Base-by-base conservation (phyloP, 2,797 vertebrate genomes). In the Chiroxiphia lanceolata region DNA sequence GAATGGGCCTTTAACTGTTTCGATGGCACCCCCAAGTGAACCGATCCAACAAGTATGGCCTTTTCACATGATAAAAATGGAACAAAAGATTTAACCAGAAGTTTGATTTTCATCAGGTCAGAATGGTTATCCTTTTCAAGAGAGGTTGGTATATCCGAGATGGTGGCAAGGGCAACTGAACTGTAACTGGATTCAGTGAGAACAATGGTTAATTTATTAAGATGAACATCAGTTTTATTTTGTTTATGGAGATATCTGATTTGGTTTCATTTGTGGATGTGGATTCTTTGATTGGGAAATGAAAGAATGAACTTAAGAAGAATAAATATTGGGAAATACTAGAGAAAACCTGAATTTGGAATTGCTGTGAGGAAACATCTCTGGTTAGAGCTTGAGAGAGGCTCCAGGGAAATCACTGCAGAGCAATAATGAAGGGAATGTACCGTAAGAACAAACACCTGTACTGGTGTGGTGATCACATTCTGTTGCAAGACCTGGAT, bases 111-210 rank as follows among this genome's bases (percentile, higher is more conserved):
- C 60, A 60, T 22, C 45, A 45, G 21, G 8, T 76, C 71, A 85
- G 44, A 65, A 57, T 27, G 16, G 23, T 76, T 91, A 33, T 23
- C 59, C 8, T 72, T 87, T 82, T 64, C 38, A 50, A 54, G 79
- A 87, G 50, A 83, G 63, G 2, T 2, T 50, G 10, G 13, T 65
- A 45, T 10, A 26, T 10, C 40, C 0, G 0, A n/a, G 4, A 17
- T 7, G 12, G 33, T 87, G 59, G 78, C 29, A 79, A 53, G 38
- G 17, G 17, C 34, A 54, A 69, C 63, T 54, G 47, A 85, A 54
- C 4, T 0, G 0, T 47, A 69, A 51, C 2, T 44, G 21, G 47
- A 54, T 44, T 57, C 78, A 83, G 17, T 47, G 47, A 51, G 31
- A 89, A 77, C 9, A 78, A 13, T 0, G 1, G 31, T 25, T 75